Evolutionary conservation across 2,888 invertebrate genomes (phyloP), one percentile per base, ranked within the genome.

Genomic region (Miltochrista miniata): DNA sequence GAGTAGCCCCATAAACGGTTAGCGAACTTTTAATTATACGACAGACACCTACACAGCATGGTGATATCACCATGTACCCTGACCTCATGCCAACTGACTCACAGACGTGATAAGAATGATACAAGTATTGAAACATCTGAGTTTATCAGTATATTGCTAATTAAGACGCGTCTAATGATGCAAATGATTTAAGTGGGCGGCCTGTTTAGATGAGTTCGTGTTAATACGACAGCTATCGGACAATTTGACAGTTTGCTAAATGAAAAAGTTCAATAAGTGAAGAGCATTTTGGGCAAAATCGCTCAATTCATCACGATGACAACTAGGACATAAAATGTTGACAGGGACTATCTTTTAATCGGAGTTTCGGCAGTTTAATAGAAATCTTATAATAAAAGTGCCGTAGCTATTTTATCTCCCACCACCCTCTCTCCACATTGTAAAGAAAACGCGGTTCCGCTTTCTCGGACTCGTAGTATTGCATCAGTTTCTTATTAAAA

Each of bases 21-120:
- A 56, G 52, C 64, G 53, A 72, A 70, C 70, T 70, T 61, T 68
- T 68, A 68, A 77, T 76, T 72, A 42, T 53, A 56, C 57, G 64
- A 63, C 61, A 63, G 59, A 60, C 66, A 59, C 72, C 68, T 60
- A 72, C 73, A 59, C 68, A 64, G 66, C 51, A 61, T 45, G 48
- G 52, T 77, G 74, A 76, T 70, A 67, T 68, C 69, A 74, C 58
- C 51, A 51, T 61, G 58, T 68, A 74, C 75, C 61, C 59, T 71
- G 68, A 71, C 74, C 70, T 70, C 59, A 54, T 50, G 55, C 50
- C 44, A 50, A 47, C 45, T 70, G 68, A 73, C 61, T 71, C 68
- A 72, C 51, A 51, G 52, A 52, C 51, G 52, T 59, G 70, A 75
- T 76, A 71, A 70, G 59, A 68, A 52, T 66, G 67, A 70, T 68